Base-by-base conservation (phyloP, 2,797 vertebrate species). In the Gambelia wislizenii region DNA sequence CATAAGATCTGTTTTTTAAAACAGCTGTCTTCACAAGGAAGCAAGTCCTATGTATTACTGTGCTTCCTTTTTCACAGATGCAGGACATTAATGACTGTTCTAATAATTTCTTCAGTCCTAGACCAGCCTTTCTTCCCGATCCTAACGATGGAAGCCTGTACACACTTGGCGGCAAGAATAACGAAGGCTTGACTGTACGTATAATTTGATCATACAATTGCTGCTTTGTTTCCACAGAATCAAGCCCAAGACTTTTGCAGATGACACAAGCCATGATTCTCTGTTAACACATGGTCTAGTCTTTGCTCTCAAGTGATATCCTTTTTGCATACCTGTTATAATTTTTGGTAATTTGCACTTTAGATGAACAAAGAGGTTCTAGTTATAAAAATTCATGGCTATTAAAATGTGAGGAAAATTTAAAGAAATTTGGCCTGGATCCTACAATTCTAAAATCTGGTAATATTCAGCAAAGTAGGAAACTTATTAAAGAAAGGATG, bases 71-170 rank as follows among this genome's bases (percentile, higher is more conserved):
- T 42, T 85, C 69, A 91, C 76, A 81, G 90, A n/a, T 85, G 36
- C 54, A 76, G 36, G 52, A 7, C 2, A 0, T 87, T 91, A 76
- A 89, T 89, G 61, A 0, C 85, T 2, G 47, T 83, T 91, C 90
- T 76, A 88, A 87, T 42, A 86, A 61, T 86, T 93, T 74, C 84
- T 96, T 95, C 39, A 92, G 90, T 93, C 92, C 92, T 94, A 99
- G 99, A 94, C 99, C 99, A 0, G 99, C 98, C 0, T 99, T 99
- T 94, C 97, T 99, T 91, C 99, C 99, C 0, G 99, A 99, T 94
- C 99, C 99, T 64, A 99, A 99, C 0, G 99, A 99, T 82, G 99
- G 99, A 95, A 99, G 99, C 94, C 95, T 99, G 77, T 99, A 99
- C 92, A 98, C 98, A 0, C 97, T 99, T 42, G 99, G 99, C 86